Evolutionary conservation across 1,140 invertebrate genomes (phyloP), one percentile per base, ranked within the genome.

Genomic region (Onthophagus taurus): DNA sequence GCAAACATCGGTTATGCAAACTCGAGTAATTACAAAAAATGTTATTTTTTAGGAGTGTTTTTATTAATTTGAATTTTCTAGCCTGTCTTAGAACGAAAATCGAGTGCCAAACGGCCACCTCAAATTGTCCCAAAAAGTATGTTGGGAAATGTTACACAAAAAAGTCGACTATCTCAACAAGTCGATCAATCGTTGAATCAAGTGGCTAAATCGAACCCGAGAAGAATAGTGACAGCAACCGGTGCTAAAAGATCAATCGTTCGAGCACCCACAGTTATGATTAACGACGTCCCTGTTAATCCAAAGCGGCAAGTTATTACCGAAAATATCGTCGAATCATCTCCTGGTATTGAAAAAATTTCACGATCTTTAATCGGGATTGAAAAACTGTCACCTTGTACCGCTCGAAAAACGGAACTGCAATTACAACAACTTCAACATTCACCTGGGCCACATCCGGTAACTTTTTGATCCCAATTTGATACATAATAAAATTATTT

Each of bases 331-430:
- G 46, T 48, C 7, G 30, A 43, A 14, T 24, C 39, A 35, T 9
- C 18, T 17, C 39, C 38, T 9, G 34, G 17, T 18, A 24, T 12
- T 3, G 46, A 48, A 36, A 20, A 35, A n/a, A 48, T 48, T 16
- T 21, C 9, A 2, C 42, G 38, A 23, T 29, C 7, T n/a, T 29
- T 48, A 24, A 23, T 13, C 11, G 39, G 38, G 2, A 26, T 43
- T 8, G 38, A 48, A 11, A 30, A 33, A 8, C 35, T 21, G 3
- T n/a, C 13, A 11, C n/a, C 6, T 35, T 14, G 13, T n/a, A 30
- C 31, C 5, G 23, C 19, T 24, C 33, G 6, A 26, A 26, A n/a
- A n/a, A 26, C 31, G 13, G 4, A 19, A 1, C 11, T 3, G 33
- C 11, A 42, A n/a, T 2, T 12, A 23, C 38, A 19, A 31, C 38